Evolutionary conservation across 30 jellyfish, hydroid and myxozoan genomes (phyloP), one percentile per base, ranked within the genome.

Genomic region (Aurelia aurita): DNA sequence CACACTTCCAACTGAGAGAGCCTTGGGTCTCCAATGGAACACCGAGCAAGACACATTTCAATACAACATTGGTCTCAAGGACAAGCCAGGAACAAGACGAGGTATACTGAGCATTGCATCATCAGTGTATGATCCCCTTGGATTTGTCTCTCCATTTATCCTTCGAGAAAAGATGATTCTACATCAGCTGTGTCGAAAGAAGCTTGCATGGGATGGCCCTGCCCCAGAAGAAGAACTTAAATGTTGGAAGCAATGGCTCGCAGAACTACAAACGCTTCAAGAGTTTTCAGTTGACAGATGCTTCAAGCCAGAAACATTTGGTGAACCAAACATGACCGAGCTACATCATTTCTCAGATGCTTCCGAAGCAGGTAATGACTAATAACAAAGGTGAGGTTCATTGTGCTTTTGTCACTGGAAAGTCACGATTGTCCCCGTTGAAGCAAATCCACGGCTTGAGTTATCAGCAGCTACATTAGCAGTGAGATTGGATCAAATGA

Each of bases 311-410:
- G n/a, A n/a, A n/a, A 75, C 28, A 21, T 75, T 75, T 34, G 87
- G 85, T 26, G 81, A 51, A 13, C 34, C 58, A 15, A 27, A 5
- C 5, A 59, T 18, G 16, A 59, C 43, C 13, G 58, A 66, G 58
- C 51, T n/a, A n/a, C 93, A 82, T 58, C 66, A 53, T 44, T 82
- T 82, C 81, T 44, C 67, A 14, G 93, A 82, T 57, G 93, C 69
- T 13, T 29, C 69, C 20, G 88, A 69, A 34, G 47, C 46, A 7
- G 93, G 80, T 22, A 69, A 14, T 69, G 4, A 44, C 21, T 11
- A 26, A 49, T 39, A 18, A 19, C 65, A n/a, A 47, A 2, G 92
- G 92, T 14, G 18, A 53, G 44, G 35, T 66, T 28, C 72, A 67
- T 20, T 78, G 93, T 45, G 12, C 61, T 12, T 79, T 87, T 32